Evolutionary conservation across 1,140 invertebrate genomes (phyloP).

Genomic region (Pollicipes pollicipes): DNA sequence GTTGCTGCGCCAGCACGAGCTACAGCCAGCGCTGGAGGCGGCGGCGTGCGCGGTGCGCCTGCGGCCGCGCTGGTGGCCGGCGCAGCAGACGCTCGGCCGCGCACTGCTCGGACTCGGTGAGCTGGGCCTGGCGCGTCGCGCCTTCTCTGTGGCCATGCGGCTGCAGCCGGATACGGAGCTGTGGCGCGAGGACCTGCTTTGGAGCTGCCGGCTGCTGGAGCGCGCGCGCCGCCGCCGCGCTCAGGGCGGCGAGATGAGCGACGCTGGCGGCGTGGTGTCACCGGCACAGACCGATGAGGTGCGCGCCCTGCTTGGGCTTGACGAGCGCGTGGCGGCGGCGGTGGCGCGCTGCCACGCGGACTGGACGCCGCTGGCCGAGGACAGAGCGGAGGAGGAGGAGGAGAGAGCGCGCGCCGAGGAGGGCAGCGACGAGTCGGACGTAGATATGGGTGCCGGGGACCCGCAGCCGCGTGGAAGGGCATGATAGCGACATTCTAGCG

Average conservation of each 20-base stretch:
- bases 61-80: conserved; percentile 29
- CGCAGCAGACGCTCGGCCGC: conserved; percentile 29
- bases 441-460: too few species aligned
- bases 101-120: conserved; percentile 29
- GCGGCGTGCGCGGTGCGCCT: conserved; percentile 24
- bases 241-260: background rate
- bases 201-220: background rate
- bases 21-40: conserved; percentile 14
- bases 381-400: background rate
- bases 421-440: background rate
- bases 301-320: background rate
- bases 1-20: conserved; percentile 13
- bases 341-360: background rate
- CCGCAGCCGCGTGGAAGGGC: too few species aligned
- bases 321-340: too few species aligned
- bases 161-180: conserved; percentile 26
- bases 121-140: conserved; percentile 26
- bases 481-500: too few species aligned
- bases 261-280: background rate
- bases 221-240: too few species aligned
- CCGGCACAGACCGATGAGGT: background rate
- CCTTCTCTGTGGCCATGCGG: conserved; percentile 28
- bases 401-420: background rate
- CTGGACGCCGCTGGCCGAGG: background rate
- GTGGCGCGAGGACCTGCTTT: conserved; percentile 27